Conservation (phyloP, 1,140 invertebrate genomes). For the Drosophila miranda region DNA sequence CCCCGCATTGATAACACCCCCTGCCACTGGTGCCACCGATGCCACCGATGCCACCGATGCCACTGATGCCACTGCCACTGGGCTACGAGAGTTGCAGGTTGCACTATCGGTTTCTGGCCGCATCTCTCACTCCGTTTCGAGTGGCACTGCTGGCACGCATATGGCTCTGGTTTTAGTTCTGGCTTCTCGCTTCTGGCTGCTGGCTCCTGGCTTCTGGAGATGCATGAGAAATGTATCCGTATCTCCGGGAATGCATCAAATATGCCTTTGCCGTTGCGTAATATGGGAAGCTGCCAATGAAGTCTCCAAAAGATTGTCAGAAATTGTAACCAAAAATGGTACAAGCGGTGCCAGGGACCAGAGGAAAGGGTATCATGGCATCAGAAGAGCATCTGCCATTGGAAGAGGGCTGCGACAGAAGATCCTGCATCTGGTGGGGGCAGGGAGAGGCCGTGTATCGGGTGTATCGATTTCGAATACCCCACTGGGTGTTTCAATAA, state of each 20-base stretch:
- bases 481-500: too few relatives aligned
- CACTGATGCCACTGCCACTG: constrained; percentile 3
- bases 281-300: constrained; percentile 30
- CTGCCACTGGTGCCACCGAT: not conserved
- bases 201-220: constrained; percentile 16
- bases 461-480: too few relatives aligned
- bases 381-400: too few relatives aligned
- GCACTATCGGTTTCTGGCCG: constrained; percentile 22
- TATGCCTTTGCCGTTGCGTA: constrained; percentile 38
- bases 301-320: not conserved
- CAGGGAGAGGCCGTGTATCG: too few relatives aligned
- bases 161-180: constrained; percentile 2
- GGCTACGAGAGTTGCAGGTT: constrained; percentile 41
- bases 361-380: too few relatives aligned
- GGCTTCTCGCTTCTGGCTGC: too few relatives aligned
- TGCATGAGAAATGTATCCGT: constrained; percentile 67
- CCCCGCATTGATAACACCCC: constrained; percentile 59
- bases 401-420: too few relatives aligned
- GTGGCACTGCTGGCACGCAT: constrained; percentile 54
- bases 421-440: too few relatives aligned
- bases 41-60: too few relatives aligned
- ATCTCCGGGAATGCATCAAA: constrained; percentile 60
- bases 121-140: constrained; percentile 1
- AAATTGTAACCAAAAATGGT: constrained; percentile 4
- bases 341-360: too few relatives aligned